These are phyloP conservation scores for Eleginops maclovinus DNA, from an alignment of 2,113 vertebrate genomes.

Conservation along the genomic window DNA sequence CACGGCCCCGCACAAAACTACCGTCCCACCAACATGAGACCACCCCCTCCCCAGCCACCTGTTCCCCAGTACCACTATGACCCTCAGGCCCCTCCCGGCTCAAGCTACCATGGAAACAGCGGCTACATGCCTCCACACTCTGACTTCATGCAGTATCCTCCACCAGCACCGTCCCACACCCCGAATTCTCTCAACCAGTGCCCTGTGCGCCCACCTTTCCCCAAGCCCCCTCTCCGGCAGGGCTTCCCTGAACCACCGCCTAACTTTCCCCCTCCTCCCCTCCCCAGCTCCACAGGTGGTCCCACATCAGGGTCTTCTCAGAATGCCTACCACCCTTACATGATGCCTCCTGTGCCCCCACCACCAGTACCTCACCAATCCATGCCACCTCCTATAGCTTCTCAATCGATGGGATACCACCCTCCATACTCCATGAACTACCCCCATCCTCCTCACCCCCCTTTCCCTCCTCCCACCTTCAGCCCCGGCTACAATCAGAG, in stretches of 20 bases:
- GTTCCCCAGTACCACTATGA: slow-evolving; percentile 90
- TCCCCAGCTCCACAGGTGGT: slow-evolving; percentile 83
- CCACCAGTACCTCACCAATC: slow-evolving; percentile 82
- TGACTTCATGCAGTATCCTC: slow-evolving; percentile 92
- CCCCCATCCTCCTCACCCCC: slow-evolving; percentile 85
- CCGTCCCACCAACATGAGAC: slow-evolving; percentile 86
- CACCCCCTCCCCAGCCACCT: slow-evolving; percentile 87
- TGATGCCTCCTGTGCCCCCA: slow-evolving; percentile 87
- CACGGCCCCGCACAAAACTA: slow-evolving; percentile 87
- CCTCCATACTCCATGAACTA: slow-evolving; percentile 88
- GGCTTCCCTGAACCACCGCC: slow-evolving; percentile 91
- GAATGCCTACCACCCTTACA: slow-evolving; percentile 89
- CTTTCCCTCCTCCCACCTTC: slow-evolving; percentile 86
- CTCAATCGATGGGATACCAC: slow-evolving; percentile 90
- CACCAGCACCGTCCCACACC: slow-evolving; percentile 85
- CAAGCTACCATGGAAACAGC: slow-evolving; percentile 86
- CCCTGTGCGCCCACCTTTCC: slow-evolving; percentile 87
- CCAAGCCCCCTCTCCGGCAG: slow-evolving; percentile 87
- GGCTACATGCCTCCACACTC: slow-evolving; percentile 88
- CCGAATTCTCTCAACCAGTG: slow-evolving; percentile 86
- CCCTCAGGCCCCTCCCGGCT: slow-evolving; percentile 80
- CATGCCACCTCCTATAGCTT: slow-evolving; percentile 84
- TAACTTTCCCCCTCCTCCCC: slow-evolving; percentile 90
- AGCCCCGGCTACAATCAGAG: slow-evolving; percentile 83
- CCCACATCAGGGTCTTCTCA: slow-evolving; percentile 82